Percentiles rank a stretch among this genome's conserved stretches.
Conservation (phyloP, 1,140 invertebrate species). For the Dermatophagoides farinae region DNA sequence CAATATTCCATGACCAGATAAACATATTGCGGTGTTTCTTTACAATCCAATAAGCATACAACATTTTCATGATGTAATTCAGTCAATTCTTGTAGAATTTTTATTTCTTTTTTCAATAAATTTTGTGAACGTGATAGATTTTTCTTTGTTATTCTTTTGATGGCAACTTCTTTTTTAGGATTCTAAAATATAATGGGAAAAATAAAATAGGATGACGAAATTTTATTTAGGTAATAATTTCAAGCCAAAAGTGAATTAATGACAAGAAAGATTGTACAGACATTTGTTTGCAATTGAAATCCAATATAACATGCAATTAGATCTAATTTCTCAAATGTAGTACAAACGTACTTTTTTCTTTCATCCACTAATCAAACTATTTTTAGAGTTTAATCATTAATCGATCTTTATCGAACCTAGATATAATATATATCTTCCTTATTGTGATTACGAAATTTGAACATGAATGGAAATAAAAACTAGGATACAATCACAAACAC, state of each 20-base stretch:
- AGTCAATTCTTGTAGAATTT: conserved; percentile 85
- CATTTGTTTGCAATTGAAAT: background rate
- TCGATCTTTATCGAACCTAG: no score
- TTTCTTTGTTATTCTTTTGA: conserved; percentile 95
- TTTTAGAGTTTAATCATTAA: no score
- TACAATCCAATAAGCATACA: conserved; percentile 85
- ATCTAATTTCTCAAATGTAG: no score
- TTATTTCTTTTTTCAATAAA: conserved; percentile 91
- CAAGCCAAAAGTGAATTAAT: background rate
- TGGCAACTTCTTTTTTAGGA: conserved; percentile 63
- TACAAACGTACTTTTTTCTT: no score
- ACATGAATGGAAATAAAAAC: no score
- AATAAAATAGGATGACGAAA: background rate
- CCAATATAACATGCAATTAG: no score
- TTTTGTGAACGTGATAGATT: conserved; percentile 89
- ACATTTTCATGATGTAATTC: conserved; percentile 94
- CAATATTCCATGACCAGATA: conserved; percentile 97
- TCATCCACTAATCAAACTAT: no score
- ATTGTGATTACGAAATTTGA: no score
- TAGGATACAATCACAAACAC: no score
- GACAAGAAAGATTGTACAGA: background rate
- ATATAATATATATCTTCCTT: no score
- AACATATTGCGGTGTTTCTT: conserved; percentile 78
- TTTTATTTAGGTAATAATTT: background rate
- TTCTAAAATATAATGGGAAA: conserved; percentile 36